phyloP scores from a whole-genome alignment of 2,113 vertebrate genomes.

The Cichladusa arquata region DNA sequence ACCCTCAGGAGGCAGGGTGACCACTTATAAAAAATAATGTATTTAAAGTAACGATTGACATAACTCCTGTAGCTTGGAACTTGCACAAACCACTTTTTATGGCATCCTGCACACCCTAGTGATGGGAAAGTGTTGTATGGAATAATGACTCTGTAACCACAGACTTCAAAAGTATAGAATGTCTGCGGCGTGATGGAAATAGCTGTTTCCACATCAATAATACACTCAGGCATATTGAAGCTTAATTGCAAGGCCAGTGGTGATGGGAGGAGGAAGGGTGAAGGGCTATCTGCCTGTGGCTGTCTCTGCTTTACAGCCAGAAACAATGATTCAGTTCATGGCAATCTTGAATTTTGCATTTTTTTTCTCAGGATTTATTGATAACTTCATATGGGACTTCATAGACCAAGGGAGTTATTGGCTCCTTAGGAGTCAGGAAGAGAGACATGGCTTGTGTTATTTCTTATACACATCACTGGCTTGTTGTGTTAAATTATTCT shows the following conservation, averaged over 20 bases:
- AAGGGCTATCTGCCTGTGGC: neutral
- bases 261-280: neutral
- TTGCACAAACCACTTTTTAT: conserved; percentile 32
- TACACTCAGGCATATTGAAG: conserved; percentile 1
- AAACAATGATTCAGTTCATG: conserved; percentile 55
- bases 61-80: conserved; percentile 6
- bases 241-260: conserved; percentile 18
- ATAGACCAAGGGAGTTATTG: conserved; percentile 38
- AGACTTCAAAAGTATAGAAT: conserved; percentile 62
- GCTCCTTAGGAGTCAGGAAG: conserved; percentile 46
- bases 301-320: conserved; percentile 24
- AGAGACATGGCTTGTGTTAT: neutral
- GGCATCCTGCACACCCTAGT: conserved; percentile 47
- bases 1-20: neutral
- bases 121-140: conserved; percentile 42
- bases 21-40: neutral
- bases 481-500: neutral
- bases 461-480: neutral
- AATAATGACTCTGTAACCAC: conserved; percentile 46
- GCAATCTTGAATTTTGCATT: conserved; percentile 48
- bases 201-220: conserved; percentile 36
- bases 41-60: conserved; percentile 6
- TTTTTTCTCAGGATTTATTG: conserved; percentile 64
- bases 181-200: conserved; percentile 29
- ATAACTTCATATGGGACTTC: conserved; percentile 35